Evolutionary conservation across 2,113 vertebrate species (phyloP), one percentile per base, ranked within the genome.

Genomic region (Nestor notabilis): DNA sequence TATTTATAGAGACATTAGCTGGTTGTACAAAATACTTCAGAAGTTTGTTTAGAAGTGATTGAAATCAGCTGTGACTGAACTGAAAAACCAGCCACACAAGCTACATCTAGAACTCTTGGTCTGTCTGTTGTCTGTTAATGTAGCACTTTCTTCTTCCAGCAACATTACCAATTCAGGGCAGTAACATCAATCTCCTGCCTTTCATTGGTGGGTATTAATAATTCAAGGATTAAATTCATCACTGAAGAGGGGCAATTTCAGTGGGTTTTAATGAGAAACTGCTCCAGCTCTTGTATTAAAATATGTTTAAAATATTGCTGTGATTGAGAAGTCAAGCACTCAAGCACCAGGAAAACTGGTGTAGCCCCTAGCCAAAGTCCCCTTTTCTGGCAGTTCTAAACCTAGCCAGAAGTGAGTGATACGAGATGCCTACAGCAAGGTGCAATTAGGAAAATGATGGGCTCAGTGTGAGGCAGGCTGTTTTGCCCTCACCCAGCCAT

Each of bases 1-100:
- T 97, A 96, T 95, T 95, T 94, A 95, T 95, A 89, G 95, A 93
- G 41, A 69, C 83, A 72, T 95, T 95, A 82, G 49, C 66, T 81
- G 28, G 61, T 82, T 83, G 61, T 90, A 88, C 71, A 91, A 88
- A 96, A 96, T 79, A 43, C 47, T 94, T 81, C 79, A 91, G 60
- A 88, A 93, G 55, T 96, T 95, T 95, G 71, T 94, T 86, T 90
- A 86, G 71, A 68, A 90, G 53, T 74, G 90, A 95, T 94, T 95
- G 94, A 93, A 95, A 93, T 95, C 96, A 93, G 83, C 89, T 97
- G 96, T 87, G 91, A 25, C 66, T 83, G 61, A 93, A 56, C 61
- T 76, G 81, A 49, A 87, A 66, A 87, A 25, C 4, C 65, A 93
- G 20, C 65, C 80, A 35, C 56, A 77, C n/a, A 63, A 84, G 31